A percentile compares a stretch with the other conserved stretches of the same genome.
Evolutionary conservation across 2,113 vertebrate species (phyloP).

Genomic region (Amblyornis subalaris): DNA sequence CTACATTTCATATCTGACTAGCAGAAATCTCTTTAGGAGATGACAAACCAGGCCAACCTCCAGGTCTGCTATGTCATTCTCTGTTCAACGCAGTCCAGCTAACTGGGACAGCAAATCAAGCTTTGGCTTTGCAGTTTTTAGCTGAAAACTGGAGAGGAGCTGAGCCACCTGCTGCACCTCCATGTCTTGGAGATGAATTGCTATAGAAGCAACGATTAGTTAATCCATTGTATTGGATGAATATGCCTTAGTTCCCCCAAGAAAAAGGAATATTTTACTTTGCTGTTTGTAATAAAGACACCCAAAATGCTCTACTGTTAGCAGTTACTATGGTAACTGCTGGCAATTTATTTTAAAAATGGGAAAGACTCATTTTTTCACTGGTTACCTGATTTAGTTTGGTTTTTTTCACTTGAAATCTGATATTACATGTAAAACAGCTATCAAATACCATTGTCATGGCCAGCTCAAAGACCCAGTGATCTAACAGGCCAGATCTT

Average conservation of each 20-base stretch:
- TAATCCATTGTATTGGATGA: neutral
- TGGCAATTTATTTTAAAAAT: slow-evolving; percentile 45
- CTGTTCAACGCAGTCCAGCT: neutral
- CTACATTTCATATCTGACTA: neutral
- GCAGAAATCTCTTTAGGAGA: neutral
- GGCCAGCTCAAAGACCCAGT: neutral
- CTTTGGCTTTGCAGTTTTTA: neutral
- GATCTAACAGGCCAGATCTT: neutral
- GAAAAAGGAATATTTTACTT: slow-evolving; percentile 60
- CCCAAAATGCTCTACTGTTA: slow-evolving; percentile 46
- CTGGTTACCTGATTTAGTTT: slow-evolving; percentile 31
- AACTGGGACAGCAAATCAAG: neutral
- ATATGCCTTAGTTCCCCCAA: slow-evolving; percentile 19
- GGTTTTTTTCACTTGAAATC: slow-evolving; percentile 40
- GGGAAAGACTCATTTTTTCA: slow-evolving; percentile 19
- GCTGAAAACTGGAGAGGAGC: neutral
- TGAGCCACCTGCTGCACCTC: neutral
- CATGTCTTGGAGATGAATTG: neutral
- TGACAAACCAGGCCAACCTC: neutral
- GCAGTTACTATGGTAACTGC: slow-evolving; percentile 69
- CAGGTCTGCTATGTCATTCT: neutral
- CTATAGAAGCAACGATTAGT: neutral
- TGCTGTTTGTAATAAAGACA: slow-evolving; percentile 47
- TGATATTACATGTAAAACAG: neutral
- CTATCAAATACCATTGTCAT: neutral